Base-by-base conservation (phyloP, 2,113 vertebrate genomes). In the Budorcas taxicolor region DNA sequence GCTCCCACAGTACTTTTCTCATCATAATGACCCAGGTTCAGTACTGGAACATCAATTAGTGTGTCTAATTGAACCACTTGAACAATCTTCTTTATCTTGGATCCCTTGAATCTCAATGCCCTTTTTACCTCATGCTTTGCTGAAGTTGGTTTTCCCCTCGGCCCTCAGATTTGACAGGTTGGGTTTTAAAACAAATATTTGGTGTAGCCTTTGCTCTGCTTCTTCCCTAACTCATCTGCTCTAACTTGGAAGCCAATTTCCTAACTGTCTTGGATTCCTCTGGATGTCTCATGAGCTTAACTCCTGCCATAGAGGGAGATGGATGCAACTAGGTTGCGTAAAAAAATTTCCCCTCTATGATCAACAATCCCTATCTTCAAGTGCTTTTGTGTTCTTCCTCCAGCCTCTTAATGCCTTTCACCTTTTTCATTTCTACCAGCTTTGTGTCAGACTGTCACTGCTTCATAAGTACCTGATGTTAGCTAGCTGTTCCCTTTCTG, bases 221-320 rank as follows among this genome's bases (percentile, higher is more conserved):
- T 74, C 60, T 93, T 92, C 53, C 47, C 64, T 96, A 96, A 90
- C 29, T 67, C 58, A 55, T 82, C 58, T 87, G 33, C 84, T 89
- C 67, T 89, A 57, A 87, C 55, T 52, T 43, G 16, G 87, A 64
- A 93, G 86, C 50, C 93, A 94, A 82, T n/a, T 87, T 80, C 82
- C 87, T 89, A 96, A 97, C 62, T 84, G 55, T 95, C 87, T 91
- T 96, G 31, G 87, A 76, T 96, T 90, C 57, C 52, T 80, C 45
- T 87, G 82, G 58, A 87, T 96, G 92, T 94, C 91, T 74, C 23
- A 84, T 91, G 67, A 86, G 27, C 78, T 86, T 88, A 86, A 76
- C 43, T 95, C 53, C 29, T 53, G 92, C 55, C 43, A 53, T 47
- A 80, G n/a, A 96, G 13, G 7, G 19, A 93, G 45, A 67, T 86